Evolutionary conservation across 2,888 invertebrate species (phyloP), one percentile per base, ranked within the genome.

Genomic region (Aphelenchoides bicaudatus): DNA sequence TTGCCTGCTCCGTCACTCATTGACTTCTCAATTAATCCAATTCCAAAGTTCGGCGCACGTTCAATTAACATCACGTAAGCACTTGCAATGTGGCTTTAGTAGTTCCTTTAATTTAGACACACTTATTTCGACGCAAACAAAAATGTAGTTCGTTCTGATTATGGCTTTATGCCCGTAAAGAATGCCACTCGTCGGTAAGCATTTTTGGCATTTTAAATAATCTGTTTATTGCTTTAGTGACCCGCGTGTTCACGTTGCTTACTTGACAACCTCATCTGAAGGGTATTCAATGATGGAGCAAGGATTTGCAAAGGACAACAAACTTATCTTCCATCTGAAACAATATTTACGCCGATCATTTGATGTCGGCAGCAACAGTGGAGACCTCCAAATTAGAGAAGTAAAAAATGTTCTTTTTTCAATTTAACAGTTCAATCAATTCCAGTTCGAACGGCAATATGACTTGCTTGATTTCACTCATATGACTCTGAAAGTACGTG

Each of bases 271-370:
- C 5, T 71, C 71, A 47, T 72, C 72, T 52, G 72, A 74, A 66
- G 74, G 77, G 23, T 78, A 71, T 67, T 71, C 70, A 5, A 75
- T 77, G 74, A 78, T 77, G 75, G 77, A 77, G 56, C 77, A 77
- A 54, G 77, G 77, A 21, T 73, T 75, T 47, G 71, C 72, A 25
- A 70, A 71, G 39, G 74, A 71, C 30, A 65, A 65, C n/a, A 72
- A 72, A 48, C 68, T 77, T 63, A 74, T 71, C 13, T 73, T 73
- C 66, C 77, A 78, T 58, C 61, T 77, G 50, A 77, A 77, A 53
- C 77, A 77, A 52, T 77, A 73, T 59, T 67, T 77, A 56, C 58
- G 68, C 16, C 63, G 77, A 46, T 72, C 74, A 19, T 77, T 77
- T 50, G 73, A 73, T 50, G 75, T 76, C 38, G 77, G 73, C 16